phyloP scores from a whole-genome alignment of 2,113 vertebrate genomes.

The Calypte anna region DNA sequence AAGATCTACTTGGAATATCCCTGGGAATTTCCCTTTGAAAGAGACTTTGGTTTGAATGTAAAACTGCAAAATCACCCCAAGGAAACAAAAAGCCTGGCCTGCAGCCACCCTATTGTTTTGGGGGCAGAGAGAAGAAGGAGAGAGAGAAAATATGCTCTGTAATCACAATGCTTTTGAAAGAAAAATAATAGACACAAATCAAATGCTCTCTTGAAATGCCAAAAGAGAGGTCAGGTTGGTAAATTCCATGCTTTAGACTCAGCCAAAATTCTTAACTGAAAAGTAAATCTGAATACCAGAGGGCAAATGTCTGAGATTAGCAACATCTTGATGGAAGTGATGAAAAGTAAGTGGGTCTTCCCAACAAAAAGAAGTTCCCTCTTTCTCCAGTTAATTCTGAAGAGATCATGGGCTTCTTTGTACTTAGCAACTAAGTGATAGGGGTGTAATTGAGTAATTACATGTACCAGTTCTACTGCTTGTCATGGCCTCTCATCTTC shows the following conservation, averaged over 20 bases:
- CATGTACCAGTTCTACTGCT: neutral
- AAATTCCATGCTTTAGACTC: neutral
- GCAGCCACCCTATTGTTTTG: conserved; percentile 28
- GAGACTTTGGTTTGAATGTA: neutral
- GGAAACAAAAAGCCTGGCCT: conserved; percentile 2
- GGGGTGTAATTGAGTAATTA: neutral
- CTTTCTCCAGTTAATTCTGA: neutral
- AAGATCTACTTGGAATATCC: neutral
- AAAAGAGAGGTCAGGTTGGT: neutral
- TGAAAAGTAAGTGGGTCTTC: neutral
- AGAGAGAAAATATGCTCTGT: neutral
- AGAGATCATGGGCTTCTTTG: neutral
- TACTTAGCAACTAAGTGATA: neutral
- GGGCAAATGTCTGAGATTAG: neutral
- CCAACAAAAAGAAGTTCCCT: neutral
- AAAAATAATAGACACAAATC: neutral
- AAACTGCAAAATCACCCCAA: neutral
- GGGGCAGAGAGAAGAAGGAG: neutral
- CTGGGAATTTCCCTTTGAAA: neutral
- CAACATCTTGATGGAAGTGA: neutral
- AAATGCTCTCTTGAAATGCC: neutral
- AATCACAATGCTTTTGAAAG: neutral
- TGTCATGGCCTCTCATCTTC: neutral
- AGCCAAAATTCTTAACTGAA: neutral
- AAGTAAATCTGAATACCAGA: neutral